Evolutionary conservation across 2,888 invertebrate species (phyloP), one percentile per base, ranked within the genome.

Genomic region (Cabera pusaria): DNA sequence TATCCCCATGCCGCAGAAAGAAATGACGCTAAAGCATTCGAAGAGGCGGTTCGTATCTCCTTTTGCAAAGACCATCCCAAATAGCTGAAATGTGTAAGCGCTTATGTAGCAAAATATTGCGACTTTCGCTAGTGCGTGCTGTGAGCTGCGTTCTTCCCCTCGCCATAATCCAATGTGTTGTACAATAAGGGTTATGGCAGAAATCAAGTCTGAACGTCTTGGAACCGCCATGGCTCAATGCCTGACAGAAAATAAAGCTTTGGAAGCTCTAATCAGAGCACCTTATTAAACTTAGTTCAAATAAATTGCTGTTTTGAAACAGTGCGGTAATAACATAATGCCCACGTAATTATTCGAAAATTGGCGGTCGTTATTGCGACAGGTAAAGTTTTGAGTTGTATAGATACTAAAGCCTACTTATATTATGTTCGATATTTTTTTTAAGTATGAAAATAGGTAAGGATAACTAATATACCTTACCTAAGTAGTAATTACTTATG

Each of bases 1-100:
- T 2, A 73, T 45, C 0, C 80, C 81, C 76, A 85, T 76, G 4
- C 58, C 49, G 22, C 72, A 75, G 42, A 84, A 85, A 0, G 73
- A 64, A 0, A 81, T 56, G 0, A 78, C 55, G 34, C 83, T 81
- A 31, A 78, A 72, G 40, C 77, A 75, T 58, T 78, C 73, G 27
- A 83, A 77, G 0, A 79, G 47, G 10, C 55, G 64, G 5, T 69
- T 60, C 0, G 57, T 44, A 22, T 83, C 66, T n/a, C 61, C 54
- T 23, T 44, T 66, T 1, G 65, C 63, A 14, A 52, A 47, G 18
- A 65, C 34, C 1, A 83, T 18, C 5, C 52, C 65, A 14, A 73
- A 59, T 0, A 68, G 9, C 56, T 80, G 81, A 3, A 65, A 51
- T 1, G 65, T 6, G 14, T 56, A 71, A 1, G 60, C 63, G 2